Evolutionary conservation across 2,113 vertebrate genomes (phyloP).

Genomic region (Calyptomena viridis): DNA sequence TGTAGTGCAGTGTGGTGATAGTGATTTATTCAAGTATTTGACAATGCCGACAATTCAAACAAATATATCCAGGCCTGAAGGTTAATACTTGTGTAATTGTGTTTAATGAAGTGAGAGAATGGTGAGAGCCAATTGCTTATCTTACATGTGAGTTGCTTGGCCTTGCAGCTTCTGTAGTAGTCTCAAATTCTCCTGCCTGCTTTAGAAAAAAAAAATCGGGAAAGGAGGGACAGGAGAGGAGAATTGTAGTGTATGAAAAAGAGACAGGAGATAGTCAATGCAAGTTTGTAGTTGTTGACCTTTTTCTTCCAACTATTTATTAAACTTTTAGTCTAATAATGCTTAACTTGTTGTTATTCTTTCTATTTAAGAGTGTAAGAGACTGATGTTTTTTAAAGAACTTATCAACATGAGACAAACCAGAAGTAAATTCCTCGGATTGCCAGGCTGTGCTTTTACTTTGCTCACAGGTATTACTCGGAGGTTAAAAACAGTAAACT

Average conservation of each 20-base stretch:
- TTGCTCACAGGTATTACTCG: not conserved
- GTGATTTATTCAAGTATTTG: not conserved
- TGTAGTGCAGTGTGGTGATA: not conserved
- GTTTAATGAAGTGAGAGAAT: not conserved
- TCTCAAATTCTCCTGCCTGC: not conserved
- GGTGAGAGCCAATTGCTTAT: not conserved
- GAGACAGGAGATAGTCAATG: not conserved
- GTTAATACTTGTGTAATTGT: not conserved
- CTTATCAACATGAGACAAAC: not conserved
- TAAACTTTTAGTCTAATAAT: not conserved
- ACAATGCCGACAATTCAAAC: not conserved
- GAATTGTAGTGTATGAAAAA: not conserved
- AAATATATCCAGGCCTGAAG: not conserved
- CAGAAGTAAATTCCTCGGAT: slow-evolving; percentile 2
- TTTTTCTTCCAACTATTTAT: not conserved
- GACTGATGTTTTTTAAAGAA: not conserved
- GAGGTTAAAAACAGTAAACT: not conserved
- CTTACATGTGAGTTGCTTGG: not conserved
- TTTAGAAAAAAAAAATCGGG: not conserved
- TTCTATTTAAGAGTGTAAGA: not conserved
- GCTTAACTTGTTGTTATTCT: not conserved
- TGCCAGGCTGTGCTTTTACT: not conserved
- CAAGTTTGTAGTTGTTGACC: not conserved
- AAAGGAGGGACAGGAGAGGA: not conserved
- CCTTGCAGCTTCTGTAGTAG: not conserved